Conservation (phyloP, 2,113 vertebrate genomes). For the Ploceus nigricollis region DNA sequence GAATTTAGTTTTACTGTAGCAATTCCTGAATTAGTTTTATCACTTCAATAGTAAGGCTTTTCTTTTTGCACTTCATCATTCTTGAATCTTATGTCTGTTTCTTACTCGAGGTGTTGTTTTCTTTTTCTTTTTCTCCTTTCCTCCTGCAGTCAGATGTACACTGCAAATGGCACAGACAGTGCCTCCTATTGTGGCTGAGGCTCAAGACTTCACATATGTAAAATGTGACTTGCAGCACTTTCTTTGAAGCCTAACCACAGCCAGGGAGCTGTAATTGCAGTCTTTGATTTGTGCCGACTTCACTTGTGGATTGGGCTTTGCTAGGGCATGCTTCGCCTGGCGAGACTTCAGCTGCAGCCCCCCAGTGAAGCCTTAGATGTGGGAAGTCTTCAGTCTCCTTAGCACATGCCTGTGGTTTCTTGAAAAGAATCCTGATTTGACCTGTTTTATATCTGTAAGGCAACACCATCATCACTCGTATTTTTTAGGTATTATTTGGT, state of each 20-base stretch:
- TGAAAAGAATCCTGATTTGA: constrained; percentile 78
- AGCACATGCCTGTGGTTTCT: constrained; percentile 88
- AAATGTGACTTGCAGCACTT: constrained; percentile 74
- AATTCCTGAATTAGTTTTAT: neutral
- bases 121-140: neutral
- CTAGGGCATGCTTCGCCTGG: constrained; percentile 72
- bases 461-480: neutral
- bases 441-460: constrained; percentile 69
- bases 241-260: constrained; percentile 90
- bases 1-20: neutral
- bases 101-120: neutral
- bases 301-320: constrained; percentile 70
- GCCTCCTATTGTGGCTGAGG: constrained; percentile 44
- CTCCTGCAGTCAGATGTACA: constrained; percentile 18
- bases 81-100: neutral
- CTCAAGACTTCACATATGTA: constrained; percentile 65
- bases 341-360: constrained; percentile 79
- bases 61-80: neutral
- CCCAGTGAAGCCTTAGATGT: constrained; percentile 87
- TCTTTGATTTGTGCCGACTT: constrained; percentile 82
- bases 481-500: constrained; percentile 7
- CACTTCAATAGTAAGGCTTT: neutral
- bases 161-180: constrained; percentile 20
- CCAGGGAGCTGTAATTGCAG: constrained; percentile 83
- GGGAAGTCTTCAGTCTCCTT: constrained; percentile 80